Conservation (phyloP, 2,797 vertebrate species). For the Myotis vivesi region DNA sequence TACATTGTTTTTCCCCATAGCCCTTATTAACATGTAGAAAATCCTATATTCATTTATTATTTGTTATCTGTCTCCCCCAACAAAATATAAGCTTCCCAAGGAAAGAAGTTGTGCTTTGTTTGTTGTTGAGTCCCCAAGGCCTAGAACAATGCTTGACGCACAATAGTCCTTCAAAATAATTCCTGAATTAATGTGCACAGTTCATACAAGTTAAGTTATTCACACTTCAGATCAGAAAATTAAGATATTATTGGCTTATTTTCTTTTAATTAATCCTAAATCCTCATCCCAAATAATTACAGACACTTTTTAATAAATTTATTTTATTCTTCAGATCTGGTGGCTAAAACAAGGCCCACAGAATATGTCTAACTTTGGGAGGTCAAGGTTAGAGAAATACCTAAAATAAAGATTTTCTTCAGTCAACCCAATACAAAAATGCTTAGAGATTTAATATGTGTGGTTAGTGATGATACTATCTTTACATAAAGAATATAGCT, state of each 20-base stretch:
- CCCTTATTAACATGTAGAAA: not conserved
- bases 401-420: constrained; percentile 8
- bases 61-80: not conserved
- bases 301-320: not conserved
- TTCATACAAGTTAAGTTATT: not conserved
- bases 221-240: not conserved
- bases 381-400: not conserved
- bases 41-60: not conserved
- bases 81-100: not conserved
- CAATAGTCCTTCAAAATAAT: not conserved
- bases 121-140: not conserved
- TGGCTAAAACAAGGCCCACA: not conserved
- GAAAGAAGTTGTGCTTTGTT: not conserved
- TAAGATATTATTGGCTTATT: not conserved
- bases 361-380: not conserved
- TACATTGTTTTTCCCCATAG: not conserved
- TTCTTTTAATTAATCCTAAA: not conserved
- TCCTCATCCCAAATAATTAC: not conserved
- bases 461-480: constrained; percentile 12
- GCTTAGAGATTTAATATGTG: constrained; percentile 21
- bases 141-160: not conserved
- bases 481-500: constrained; percentile 50
- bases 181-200: not conserved
- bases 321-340: not conserved
- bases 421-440: not conserved